Evolutionary conservation across 2,888 invertebrate species (phyloP), one percentile per base, ranked within the genome.

Genomic region (Eugnorisma glareosa): DNA sequence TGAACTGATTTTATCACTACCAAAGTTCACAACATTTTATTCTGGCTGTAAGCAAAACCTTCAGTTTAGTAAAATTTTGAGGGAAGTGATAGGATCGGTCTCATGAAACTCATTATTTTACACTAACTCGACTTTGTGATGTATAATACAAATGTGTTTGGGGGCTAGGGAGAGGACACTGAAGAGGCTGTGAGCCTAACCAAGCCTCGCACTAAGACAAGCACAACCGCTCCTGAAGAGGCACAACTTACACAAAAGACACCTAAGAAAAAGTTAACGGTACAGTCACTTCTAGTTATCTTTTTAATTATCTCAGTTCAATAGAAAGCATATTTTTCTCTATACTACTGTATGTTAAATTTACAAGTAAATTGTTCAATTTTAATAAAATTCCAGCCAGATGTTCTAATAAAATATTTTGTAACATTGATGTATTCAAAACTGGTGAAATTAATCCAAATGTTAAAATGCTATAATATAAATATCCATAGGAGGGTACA

Each of bases 161-260:
- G 93, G 90, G 93, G 90, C 84, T 92, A 96, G 96, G 95, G 93
- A 88, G 96, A 96, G 92, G 96, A 96, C 89, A 94, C 94, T 93
- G 94, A 96, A 93, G 92, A 97, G 95, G 95, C 94, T 88, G 93
- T 96, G 91, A 97, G 93, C 90, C 92, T 97, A 88, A 93, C 94
- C 90, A 95, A 96, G 89, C 96, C 96, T 86, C 94, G 94, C 88
- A 94, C 94, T 93, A 97, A 96, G 93, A 96, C 95, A 87, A 96
- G 95, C 93, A 96, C 96, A 77, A 96, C 96, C 80, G 95, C 96
- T 85, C 96, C 96, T 73, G 96, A 96, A 93, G 96, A 96, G 88
- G 96, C 96, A 88, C 93, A 96, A 84, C 95, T 96, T 83, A 96
- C 96, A 89, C 96, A 96, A 95, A 96, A 96, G 92, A 96, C 96